A percentile compares a stretch with the other conserved stretches of the same genome.
Evolutionary conservation across 2,888 invertebrate species (phyloP).

Genomic region (Aplocera efformata): DNA sequence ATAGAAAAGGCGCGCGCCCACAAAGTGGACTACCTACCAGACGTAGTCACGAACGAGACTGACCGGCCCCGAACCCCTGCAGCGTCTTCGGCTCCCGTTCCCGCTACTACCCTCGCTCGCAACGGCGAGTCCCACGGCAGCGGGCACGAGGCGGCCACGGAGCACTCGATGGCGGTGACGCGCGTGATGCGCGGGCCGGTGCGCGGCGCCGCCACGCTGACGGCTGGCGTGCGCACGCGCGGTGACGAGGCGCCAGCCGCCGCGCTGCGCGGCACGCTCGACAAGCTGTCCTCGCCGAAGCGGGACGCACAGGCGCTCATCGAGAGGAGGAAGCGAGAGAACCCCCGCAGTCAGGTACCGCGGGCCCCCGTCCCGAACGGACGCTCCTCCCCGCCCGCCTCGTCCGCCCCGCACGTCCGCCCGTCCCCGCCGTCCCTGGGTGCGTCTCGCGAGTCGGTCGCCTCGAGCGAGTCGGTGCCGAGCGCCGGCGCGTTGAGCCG

Average conservation of each 20-base stretch:
- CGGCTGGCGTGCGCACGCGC: conserved; percentile 78
- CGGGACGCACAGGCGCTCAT: conserved; percentile 50
- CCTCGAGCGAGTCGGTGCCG: conserved; percentile 53
- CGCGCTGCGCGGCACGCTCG: conserved; percentile 77
- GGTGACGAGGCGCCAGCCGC: conserved; percentile 60
- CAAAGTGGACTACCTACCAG: conserved; percentile 70
- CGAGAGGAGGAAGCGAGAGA: conserved; percentile 48
- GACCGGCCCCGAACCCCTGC: conserved; percentile 36
- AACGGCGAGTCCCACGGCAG: conserved; percentile 49
- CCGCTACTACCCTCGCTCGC: conserved; percentile 32
- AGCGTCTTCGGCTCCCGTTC: conserved; percentile 29
- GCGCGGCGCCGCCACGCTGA: conserved; percentile 85
- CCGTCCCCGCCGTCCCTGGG: conserved; percentile 44
- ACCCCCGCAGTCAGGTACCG: conserved; percentile 55
- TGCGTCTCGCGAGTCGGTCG: conserved; percentile 59
- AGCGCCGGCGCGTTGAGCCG: conserved; percentile 67
- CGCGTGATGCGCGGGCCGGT: conserved; percentile 89
- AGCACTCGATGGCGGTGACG: conserved; percentile 83
- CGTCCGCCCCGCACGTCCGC: conserved; percentile 49
- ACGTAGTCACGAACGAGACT: conserved; percentile 68
- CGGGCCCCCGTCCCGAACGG: conserved; percentile 51
- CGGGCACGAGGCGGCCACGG: conserved; percentile 61
- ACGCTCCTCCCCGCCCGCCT: conserved; percentile 48
- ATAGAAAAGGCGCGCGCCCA: conserved; percentile 73
- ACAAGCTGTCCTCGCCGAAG: conserved; percentile 65